Conservation (phyloP, 2,113 vertebrate genomes). For the Grammomys dolichurus region DNA sequence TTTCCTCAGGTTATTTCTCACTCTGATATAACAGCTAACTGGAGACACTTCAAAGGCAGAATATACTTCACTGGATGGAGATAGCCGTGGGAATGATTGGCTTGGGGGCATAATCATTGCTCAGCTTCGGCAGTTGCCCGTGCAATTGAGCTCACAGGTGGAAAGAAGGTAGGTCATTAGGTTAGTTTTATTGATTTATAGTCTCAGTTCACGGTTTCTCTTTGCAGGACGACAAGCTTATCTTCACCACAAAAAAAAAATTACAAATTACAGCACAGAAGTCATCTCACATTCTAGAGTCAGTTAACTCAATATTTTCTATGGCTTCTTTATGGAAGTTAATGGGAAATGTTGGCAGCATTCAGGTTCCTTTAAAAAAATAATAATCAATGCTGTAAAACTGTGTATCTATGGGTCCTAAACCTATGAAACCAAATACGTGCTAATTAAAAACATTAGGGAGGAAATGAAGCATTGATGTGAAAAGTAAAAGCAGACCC, state of each 20-base stretch:
- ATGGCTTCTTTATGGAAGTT: background rate
- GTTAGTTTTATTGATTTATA: constrained; percentile 62
- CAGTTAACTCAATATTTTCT: background rate
- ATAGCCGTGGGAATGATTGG: background rate
- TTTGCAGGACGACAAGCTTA: background rate
- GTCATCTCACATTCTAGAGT: background rate
- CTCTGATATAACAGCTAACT: background rate
- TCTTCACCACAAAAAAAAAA: background rate
- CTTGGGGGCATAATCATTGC: background rate
- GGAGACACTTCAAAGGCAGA: constrained; percentile 6
- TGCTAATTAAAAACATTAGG: background rate
- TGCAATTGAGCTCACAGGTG: constrained; percentile 46
- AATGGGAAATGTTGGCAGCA: background rate
- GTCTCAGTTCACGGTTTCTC: background rate
- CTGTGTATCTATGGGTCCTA: background rate
- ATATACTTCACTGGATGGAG: background rate
- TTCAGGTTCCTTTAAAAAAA: too few relatives aligned
- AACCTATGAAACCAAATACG: background rate
- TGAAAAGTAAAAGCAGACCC: background rate
- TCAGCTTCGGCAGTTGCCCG: background rate
- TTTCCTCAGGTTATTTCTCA: background rate
- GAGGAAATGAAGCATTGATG: background rate
- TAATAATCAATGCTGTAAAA: background rate
- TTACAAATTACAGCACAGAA: background rate
- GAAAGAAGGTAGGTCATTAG: constrained; percentile 26